A percentile compares a stretch with the other conserved stretches of the same genome.
Evolutionary conservation across 2,888 invertebrate species (phyloP).

Genomic region (Lasioglossum zephyrum): DNA sequence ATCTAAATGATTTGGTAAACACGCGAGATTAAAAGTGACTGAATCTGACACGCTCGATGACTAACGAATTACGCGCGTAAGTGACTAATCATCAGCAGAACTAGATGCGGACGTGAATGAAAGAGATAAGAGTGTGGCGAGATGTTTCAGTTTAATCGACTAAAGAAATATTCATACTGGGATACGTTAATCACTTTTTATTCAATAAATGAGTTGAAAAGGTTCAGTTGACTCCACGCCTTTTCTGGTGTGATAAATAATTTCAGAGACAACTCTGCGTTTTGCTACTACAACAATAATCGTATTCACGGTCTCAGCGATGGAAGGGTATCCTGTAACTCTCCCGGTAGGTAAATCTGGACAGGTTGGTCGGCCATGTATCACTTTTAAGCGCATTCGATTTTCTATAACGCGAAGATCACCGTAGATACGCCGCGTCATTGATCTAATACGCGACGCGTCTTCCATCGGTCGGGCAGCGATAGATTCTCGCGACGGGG

Average conservation of each 20-base stretch:
- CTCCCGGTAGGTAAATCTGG: neutral
- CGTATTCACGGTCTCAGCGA: neutral
- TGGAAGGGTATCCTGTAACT: neutral
- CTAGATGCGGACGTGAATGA: neutral
- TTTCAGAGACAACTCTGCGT: no score
- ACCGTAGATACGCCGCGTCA: conserved; percentile 54
- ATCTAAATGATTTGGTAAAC: neutral
- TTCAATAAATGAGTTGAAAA: no score
- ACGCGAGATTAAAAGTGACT: neutral
- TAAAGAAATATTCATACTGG: neutral
- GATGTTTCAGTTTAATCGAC: neutral
- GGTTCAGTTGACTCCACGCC: no score
- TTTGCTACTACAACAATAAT: neutral
- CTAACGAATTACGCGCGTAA: neutral
- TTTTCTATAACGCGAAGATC: conserved; percentile 50
- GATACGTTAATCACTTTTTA: no score
- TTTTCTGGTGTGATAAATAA: no score
- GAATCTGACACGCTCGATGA: neutral
- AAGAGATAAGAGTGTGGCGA: neutral
- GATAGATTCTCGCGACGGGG: conserved; percentile 66
- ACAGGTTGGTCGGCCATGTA: neutral
- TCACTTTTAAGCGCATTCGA: conserved; percentile 38
- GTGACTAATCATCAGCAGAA: neutral
- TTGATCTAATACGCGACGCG: conserved; percentile 55
- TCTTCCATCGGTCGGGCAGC: conserved; percentile 41